Evolutionary conservation across 1,140 invertebrate genomes (phyloP), one percentile per base, ranked within the genome.

Genomic region (Lordiphosa stackelbergi): DNA sequence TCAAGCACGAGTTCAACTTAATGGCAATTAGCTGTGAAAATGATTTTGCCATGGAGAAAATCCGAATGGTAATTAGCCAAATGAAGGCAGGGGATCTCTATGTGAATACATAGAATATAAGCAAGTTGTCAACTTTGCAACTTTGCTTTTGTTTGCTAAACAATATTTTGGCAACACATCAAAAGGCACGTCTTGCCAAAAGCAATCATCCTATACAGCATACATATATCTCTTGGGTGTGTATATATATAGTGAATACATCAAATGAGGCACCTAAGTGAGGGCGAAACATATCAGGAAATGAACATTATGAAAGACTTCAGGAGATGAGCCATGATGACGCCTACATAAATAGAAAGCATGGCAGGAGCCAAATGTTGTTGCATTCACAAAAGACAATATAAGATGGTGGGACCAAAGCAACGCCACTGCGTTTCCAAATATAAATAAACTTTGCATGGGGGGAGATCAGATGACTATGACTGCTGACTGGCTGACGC

Each of bases 371-470:
- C 31, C 40, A 7, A 11, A 19, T 19, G 19, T 19, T 19, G 19
- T 28, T 45, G 42, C 12, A 45, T 4, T 36, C 10, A 35, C 13
- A 19, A 12, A 42, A 22, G 11, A 34, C n/a, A 9, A 31, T 43
- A 46, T 43, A 68, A 51, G 48, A 19, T 4, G 19, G 19, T 19
- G 19, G 19, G 47, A 38, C 28, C 59, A 51, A 42, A 56, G 62
- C 60, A 48, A 48, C 49, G 46, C 35, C 34, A 45, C 52, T 71
- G 71, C 62, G 63, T 71, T 42, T 81, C 77, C 75, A 79, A 81
- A 68, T 83, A 83, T 75, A 72, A 83, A 81, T 83, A 84, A 81
- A 77, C 77, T 84, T 69, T 75, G 77, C 77, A 81, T 81, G 77
- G 77, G 77, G 62, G 77, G 68, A 83, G 77, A 83, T 83, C 75